Evolutionary conservation across 1,140 invertebrate genomes (phyloP), one percentile per base, ranked within the genome.

Genomic region (Cherax destructor): DNA sequence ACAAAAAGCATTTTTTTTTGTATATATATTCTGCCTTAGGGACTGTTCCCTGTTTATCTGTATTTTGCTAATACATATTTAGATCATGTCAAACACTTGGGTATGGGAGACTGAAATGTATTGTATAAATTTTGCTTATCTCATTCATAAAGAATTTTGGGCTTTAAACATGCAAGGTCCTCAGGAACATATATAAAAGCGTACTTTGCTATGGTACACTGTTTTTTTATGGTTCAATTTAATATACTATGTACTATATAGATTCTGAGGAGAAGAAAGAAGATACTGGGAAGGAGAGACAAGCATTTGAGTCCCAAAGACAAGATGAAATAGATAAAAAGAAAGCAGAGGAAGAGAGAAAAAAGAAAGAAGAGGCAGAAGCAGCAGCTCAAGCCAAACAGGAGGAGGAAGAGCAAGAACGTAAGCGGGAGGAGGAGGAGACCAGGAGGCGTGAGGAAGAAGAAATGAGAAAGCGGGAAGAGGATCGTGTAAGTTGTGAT

Each of bases 211-310:
- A 41, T 41, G 30, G 30, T 41, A 41, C 30, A 41, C 30, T 41
- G 30, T 41, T 41, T 41, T 41, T 41, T 41, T 41, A 41, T 41
- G 30, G 30, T 41, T 41, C 30, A 41, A 41, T 41, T 41, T 41
- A 41, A 41, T 41, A 41, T 41, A 41, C n/a, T n/a, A n/a, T n/a
- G n/a, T 41, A 41, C 30, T 69, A 18, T 69, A 18, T 13, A 86
- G 84, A 77, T 77, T 4, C 52, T 16, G 84, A 86, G 16, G 84
- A 86, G 74, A 86, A 86, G 49, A 74, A 56, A 24, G 84, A 86
- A 11, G 84, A 86, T 18, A n/a, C 30, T 56, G 84, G 52, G 11
- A 74, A 52, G 47, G 83, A 86, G 49, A 41, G 30, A 47, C 9
- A 77, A 30, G 72, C 47, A 30, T 41, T 30, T 1, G 83, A 86